Conservation (phyloP, 2,888 invertebrate genomes). For the Eugnorisma glareosa region DNA sequence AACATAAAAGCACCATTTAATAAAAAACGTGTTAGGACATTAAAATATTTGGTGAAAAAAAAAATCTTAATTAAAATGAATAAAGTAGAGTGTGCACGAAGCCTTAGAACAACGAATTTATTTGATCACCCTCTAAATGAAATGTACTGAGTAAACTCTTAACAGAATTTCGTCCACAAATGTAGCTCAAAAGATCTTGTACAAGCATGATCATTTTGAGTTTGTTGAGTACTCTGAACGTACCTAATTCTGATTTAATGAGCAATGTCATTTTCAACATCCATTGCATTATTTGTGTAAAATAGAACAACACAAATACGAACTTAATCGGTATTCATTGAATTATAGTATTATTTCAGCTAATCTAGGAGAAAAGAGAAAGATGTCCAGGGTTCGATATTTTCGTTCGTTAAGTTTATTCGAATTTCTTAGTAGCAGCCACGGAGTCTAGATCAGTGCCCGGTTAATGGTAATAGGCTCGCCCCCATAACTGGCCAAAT, state of each 20-base stretch:
- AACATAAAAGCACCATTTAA: neutral
- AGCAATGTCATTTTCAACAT: conserved; percentile 15
- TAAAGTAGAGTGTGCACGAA: conserved; percentile 35
- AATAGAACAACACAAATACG: neutral
- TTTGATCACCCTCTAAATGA: conserved; percentile 62
- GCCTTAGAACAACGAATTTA: conserved; percentile 63
- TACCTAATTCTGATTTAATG: conserved; percentile 15
- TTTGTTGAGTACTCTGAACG: conserved; percentile 18
- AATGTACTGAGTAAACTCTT: conserved; percentile 60
- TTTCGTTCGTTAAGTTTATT: too few species aligned
- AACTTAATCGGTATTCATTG: neutral
- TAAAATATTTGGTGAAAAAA: too few species aligned
- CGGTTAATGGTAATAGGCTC: too few species aligned
- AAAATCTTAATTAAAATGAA: neutral
- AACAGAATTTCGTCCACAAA: conserved; percentile 58
- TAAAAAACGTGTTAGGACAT: neutral
- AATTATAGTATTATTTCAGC: neutral
- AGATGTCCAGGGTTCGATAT: too few species aligned
- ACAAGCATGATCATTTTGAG: conserved; percentile 42
- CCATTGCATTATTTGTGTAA: neutral
- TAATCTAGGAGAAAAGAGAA: neutral
- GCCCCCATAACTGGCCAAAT: too few species aligned
- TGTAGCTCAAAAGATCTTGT: conserved; percentile 49
- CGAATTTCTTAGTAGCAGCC: too few species aligned
- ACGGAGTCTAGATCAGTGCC: too few species aligned